phyloP scores from a whole-genome alignment of 2,797 vertebrate species.

The Poeciliopsis gracilis region DNA sequence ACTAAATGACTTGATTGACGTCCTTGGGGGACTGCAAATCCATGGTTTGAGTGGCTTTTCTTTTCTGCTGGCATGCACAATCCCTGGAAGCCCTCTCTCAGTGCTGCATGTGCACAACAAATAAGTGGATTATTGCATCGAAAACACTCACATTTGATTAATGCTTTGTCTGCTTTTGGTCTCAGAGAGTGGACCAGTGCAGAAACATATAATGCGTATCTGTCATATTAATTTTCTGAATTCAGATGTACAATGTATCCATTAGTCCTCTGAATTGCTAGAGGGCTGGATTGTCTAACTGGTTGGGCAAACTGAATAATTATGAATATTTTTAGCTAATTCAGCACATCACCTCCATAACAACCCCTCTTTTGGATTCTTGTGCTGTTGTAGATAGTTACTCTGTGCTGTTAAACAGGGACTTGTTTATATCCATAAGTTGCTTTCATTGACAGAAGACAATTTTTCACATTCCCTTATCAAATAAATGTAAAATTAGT shows the following conservation, averaged over 20 bases:
- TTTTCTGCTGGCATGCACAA: conserved; percentile 15
- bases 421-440: background rate
- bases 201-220: conserved; percentile 60
- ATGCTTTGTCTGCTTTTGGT: conserved; percentile 71
- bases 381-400: conserved; percentile 10
- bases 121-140: conserved; percentile 68
- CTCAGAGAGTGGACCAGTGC: conserved; percentile 30
- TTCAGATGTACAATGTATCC: conserved; percentile 50
- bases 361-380: conserved; percentile 2
- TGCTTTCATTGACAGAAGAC: background rate
- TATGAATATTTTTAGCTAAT: conserved; percentile 66
- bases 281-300: conserved; percentile 65
- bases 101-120: conserved; percentile 30
- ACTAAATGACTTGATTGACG: conserved; percentile 60
- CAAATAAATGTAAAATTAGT: background rate
- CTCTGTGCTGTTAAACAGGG: conserved; percentile 1
- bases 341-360: conserved; percentile 49
- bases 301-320: conserved; percentile 66
- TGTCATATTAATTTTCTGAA: conserved; percentile 57
- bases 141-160: conserved; percentile 60
- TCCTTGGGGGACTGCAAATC: conserved; percentile 45
- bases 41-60: conserved; percentile 24
- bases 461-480: background rate
- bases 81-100: conserved; percentile 26
- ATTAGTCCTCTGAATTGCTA: conserved; percentile 61